Conservation (phyloP, 2,888 invertebrate species). For the Campaea margaritaria region DNA sequence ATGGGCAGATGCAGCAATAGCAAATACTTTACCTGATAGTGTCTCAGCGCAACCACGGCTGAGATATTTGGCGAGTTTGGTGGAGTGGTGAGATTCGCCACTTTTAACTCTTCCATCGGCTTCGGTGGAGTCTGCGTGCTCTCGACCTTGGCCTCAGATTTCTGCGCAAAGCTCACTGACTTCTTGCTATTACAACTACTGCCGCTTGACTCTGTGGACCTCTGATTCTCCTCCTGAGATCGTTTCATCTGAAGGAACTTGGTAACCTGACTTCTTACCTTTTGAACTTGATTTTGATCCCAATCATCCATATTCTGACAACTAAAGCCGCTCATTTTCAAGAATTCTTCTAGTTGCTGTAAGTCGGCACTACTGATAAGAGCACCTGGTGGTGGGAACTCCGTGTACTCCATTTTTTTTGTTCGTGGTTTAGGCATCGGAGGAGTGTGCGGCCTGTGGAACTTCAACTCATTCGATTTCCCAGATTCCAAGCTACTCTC, state of each 20-base stretch:
- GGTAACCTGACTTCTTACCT: conserved; percentile 89
- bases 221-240: conserved; percentile 87
- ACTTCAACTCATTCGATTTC: conserved; percentile 83
- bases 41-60: conserved; percentile 84
- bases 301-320: conserved; percentile 88
- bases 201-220: conserved; percentile 85
- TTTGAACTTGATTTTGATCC: conserved; percentile 88
- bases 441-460: conserved; percentile 80
- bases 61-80: conserved; percentile 92
- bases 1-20: conserved; percentile 46
- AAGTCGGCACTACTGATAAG: conserved; percentile 87
- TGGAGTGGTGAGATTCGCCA: conserved; percentile 84
- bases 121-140: conserved; percentile 75
- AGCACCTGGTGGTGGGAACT: conserved; percentile 80
- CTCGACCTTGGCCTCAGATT: conserved; percentile 71
- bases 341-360: conserved; percentile 88
- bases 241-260: conserved; percentile 89
- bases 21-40: conserved; percentile 82
- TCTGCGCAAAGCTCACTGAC: conserved; percentile 91
- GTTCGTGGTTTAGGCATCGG: conserved; percentile 81
- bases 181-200: conserved; percentile 88
- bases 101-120: conserved; percentile 82
- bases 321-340: conserved; percentile 89
- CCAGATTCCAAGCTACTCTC: conserved; percentile 86
- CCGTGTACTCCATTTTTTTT: conserved; percentile 78